phyloP scores from a whole-genome alignment of 2,797 vertebrate genomes.

The Vireo griseus region DNA sequence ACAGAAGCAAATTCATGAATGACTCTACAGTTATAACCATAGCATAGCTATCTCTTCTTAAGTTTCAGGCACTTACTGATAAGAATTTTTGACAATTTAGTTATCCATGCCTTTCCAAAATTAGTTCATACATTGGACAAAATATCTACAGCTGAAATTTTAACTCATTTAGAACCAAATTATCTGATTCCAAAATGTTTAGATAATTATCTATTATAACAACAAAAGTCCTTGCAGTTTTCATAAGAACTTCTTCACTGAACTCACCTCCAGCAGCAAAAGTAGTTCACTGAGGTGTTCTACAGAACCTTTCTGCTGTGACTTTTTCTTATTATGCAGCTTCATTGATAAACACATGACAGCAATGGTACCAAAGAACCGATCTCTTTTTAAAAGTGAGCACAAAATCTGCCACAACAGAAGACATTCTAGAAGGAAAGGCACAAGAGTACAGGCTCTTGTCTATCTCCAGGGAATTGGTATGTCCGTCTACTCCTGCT shows the following conservation, averaged over 20 bases:
- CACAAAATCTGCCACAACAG: not conserved
- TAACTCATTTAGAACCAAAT: not conserved
- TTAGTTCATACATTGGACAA: not conserved
- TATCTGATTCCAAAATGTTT: not conserved
- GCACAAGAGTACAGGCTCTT: not conserved
- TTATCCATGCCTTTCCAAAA: not conserved
- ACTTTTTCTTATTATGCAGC: not conserved
- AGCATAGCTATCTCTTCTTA: not conserved
- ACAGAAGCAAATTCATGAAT: not conserved
- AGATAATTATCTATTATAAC: not conserved
- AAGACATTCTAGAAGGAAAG: not conserved
- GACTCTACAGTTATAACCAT: not conserved
- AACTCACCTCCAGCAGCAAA: not conserved
- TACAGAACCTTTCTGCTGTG: not conserved
- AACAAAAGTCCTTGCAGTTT: not conserved
- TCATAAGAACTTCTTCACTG: not conserved
- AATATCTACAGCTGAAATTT: not conserved
- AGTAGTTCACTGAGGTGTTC: not conserved
- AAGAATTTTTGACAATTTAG: not conserved
- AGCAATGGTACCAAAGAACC: not conserved
- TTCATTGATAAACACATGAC: rapidly evolving
- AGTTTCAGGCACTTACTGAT: not conserved
- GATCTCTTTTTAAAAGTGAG: not conserved
- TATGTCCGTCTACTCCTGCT: not conserved
- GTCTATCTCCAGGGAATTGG: not conserved